Conservation (phyloP, 2,888 invertebrate species). For the Hirtodrosophila alboralis region DNA sequence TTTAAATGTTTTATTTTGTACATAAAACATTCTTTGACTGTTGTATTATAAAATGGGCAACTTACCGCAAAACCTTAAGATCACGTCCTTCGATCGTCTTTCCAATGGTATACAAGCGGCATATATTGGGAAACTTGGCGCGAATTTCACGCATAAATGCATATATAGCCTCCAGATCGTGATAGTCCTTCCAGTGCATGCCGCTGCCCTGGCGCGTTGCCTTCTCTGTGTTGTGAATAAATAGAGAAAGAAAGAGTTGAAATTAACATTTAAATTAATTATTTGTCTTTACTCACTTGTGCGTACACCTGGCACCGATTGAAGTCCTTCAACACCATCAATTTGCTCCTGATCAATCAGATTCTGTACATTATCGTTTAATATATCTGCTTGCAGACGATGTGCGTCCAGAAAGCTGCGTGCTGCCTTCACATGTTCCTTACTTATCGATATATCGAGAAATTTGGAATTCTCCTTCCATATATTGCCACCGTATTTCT, state of each 20-base stretch:
- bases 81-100: slow-evolving; percentile 89
- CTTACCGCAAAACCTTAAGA: slow-evolving; percentile 87
- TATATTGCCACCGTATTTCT: slow-evolving; percentile 80
- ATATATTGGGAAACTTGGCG: slow-evolving; percentile 88
- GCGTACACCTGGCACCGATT: slow-evolving; percentile 85
- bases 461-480: slow-evolving; percentile 83
- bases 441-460: slow-evolving; percentile 89
- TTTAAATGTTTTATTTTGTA: too few relatives aligned
- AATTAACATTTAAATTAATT: too few relatives aligned
- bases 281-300: slow-evolving; percentile 68
- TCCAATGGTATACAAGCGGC: slow-evolving; percentile 90
- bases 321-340: slow-evolving; percentile 83
- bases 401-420: slow-evolving; percentile 87
- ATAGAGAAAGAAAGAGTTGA: too few relatives aligned
- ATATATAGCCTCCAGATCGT: slow-evolving; percentile 88
- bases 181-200: slow-evolving; percentile 91
- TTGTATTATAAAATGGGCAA: slow-evolving; percentile 12
- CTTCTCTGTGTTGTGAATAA: too few relatives aligned
- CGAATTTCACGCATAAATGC: slow-evolving; percentile 90
- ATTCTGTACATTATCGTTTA: slow-evolving; percentile 90
- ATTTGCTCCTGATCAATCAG: slow-evolving; percentile 89
- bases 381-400: slow-evolving; percentile 87
- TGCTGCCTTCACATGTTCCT: slow-evolving; percentile 87
- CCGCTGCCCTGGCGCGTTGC: slow-evolving; percentile 64
- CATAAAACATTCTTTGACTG: too few relatives aligned